These are phyloP conservation scores for Caenorhabditis becei DNA, from an alignment of 2,888 invertebrate genomes.

Conservation along the genomic window DNA sequence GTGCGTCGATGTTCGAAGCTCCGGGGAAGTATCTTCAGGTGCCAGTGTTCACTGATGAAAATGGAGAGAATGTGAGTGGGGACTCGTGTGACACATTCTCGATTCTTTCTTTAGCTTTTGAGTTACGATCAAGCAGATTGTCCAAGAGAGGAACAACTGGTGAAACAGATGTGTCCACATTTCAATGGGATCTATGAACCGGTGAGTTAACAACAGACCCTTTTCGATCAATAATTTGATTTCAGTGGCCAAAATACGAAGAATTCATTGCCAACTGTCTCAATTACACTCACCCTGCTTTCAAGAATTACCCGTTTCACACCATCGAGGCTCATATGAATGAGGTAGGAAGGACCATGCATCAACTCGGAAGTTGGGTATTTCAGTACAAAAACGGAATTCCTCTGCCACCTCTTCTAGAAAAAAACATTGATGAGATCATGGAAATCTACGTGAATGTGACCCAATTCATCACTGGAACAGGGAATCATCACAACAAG, in stretches of 20 bases:
- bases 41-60: conserved; percentile 41
- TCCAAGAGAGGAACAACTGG: conserved; percentile 22
- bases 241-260: conserved; percentile 57
- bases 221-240: background rate
- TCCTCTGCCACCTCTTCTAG: conserved; percentile 23
- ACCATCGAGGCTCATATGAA: conserved; percentile 49
- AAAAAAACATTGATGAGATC: conserved; percentile 18
- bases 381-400: conserved; percentile 59
- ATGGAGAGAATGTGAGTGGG: conserved; percentile 16
- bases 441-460: conserved; percentile 29
- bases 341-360: conserved; percentile 18
- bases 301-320: conserved; percentile 22
- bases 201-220: conserved; percentile 1
- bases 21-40: conserved; percentile 25
- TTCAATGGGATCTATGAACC: conserved; percentile 24
- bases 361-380: background rate
- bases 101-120: conserved; percentile 32
- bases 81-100: too few species aligned
- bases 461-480: conserved; percentile 42
- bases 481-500: conserved; percentile 46
- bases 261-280: conserved; percentile 50
- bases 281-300: conserved; percentile 31
- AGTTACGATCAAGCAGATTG: conserved; percentile 32
- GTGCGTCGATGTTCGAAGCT: conserved; percentile 51
- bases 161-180: conserved; percentile 36